These are phyloP conservation scores for Choristoneura fumiferana DNA, from an alignment of 1,140 invertebrate species.

Conservation along the genomic window DNA sequence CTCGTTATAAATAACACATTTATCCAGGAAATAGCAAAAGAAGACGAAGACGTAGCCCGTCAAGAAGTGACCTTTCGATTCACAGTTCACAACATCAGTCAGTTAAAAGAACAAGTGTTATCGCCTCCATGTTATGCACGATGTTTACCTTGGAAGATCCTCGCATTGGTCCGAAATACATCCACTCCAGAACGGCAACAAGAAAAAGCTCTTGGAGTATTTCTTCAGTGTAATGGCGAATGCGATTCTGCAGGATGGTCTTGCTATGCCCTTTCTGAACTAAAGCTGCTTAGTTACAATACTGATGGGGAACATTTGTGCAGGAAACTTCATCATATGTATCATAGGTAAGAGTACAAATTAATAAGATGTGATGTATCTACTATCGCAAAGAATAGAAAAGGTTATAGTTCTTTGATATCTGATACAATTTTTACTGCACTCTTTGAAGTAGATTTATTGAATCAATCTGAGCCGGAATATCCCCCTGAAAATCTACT, in stretches of 20 bases:
- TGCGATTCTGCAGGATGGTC: constrained; percentile 97
- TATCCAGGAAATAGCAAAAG: constrained; percentile 67
- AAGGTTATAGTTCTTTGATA: no score
- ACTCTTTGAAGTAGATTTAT: no score
- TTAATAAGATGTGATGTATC: no score
- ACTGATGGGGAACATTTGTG: constrained; percentile 89
- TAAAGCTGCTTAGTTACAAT: constrained; percentile 91
- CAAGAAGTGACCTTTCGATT: constrained; percentile 95
- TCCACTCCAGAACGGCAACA: constrained; percentile 84
- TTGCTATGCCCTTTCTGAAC: constrained; percentile 95
- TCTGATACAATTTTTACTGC: no score
- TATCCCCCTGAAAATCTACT: no score
- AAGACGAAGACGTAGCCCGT: constrained; percentile 90
- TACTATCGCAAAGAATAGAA: no score
- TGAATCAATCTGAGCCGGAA: no score
- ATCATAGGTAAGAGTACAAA: constrained; percentile 70
- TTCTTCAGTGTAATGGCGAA: constrained; percentile 94
- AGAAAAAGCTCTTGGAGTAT: constrained; percentile 92
- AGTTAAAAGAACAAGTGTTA: constrained; percentile 92
- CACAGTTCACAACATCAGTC: constrained; percentile 92
- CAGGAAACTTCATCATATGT: constrained; percentile 84
- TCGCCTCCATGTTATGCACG: constrained; percentile 95
- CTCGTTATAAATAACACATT: not conserved
- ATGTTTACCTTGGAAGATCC: constrained; percentile 99
- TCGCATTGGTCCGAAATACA: constrained; percentile 94